Evolutionary conservation across 2,888 invertebrate species (phyloP).

Genomic region (Galerucella calmariensis): DNA sequence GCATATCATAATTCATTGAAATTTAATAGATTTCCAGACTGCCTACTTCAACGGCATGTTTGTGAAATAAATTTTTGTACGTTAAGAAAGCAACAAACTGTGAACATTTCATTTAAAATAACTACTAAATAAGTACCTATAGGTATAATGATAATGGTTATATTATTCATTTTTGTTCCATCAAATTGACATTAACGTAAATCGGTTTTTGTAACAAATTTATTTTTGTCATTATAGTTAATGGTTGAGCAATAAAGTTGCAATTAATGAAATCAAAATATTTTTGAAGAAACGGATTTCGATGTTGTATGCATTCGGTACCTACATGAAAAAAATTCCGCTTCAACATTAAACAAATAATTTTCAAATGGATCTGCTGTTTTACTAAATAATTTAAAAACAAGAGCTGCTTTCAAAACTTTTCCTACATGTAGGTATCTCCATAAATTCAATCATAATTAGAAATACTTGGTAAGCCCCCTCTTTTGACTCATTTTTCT

Average conservation of each 20-base stretch:
- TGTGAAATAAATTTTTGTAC: neutral
- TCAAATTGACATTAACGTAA: conserved; percentile 22
- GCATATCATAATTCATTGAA: too few species aligned
- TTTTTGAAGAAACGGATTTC: neutral
- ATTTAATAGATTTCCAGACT: too few species aligned
- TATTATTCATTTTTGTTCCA: conserved; percentile 24
- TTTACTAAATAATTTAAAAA: too few species aligned
- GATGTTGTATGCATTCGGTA: neutral
- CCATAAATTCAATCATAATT: too few species aligned
- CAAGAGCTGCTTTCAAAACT: too few species aligned
- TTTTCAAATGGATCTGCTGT: too few species aligned
- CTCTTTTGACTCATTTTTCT: too few species aligned
- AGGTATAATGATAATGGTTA: neutral
- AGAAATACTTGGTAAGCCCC: too few species aligned
- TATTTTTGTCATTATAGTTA: conserved; percentile 16
- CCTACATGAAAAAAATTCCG: neutral
- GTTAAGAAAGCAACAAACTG: neutral
- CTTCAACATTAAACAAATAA: conserved; percentile 42
- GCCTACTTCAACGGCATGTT: neutral
- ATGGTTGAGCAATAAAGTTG: conserved; percentile 18
- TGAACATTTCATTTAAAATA: neutral
- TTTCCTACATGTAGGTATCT: too few species aligned
- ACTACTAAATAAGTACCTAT: conserved; percentile 2
- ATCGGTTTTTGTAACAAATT: conserved; percentile 20
- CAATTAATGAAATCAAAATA: conserved; percentile 15